Evolutionary conservation across 2,113 vertebrate species (phyloP).

Genomic region (Zingel zingel): DNA sequence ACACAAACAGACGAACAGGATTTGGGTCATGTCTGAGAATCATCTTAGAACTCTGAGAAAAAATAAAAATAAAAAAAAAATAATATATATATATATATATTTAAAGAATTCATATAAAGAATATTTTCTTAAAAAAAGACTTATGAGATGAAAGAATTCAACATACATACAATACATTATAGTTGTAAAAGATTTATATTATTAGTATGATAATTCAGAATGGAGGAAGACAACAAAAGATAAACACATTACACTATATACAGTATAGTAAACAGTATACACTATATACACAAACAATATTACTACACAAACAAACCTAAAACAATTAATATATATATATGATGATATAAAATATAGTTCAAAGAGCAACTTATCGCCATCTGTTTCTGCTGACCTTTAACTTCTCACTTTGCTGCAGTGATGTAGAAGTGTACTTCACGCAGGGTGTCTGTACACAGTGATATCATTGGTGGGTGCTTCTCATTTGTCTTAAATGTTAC

Average conservation of each 20-base stretch:
- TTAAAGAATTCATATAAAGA: not conserved
- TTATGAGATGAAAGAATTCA: no score
- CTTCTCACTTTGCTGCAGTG: no score
- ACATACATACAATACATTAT: no score
- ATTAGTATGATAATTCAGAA: not conserved
- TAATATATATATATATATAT: no score
- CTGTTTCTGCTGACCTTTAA: no score
- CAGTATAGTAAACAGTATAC: not conserved
- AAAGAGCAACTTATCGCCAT: not conserved
- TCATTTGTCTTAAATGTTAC: no score
- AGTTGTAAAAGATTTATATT: not conserved
- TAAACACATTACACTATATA: not conserved
- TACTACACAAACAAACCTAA: no score
- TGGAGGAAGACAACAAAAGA: not conserved
- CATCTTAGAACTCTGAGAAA: not conserved
- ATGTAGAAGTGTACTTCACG: no score
- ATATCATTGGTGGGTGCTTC: no score
- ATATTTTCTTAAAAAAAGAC: not conserved
- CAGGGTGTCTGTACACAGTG: no score
- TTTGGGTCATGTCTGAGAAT: no score
- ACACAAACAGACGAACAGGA: constrained; percentile 6
- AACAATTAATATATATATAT: no score
- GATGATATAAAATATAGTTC: not conserved
- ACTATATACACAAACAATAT: not conserved
- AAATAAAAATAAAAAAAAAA: not conserved